Base-by-base conservation (phyloP, 2,797 vertebrate species). In the Myotis planiceps region DNA sequence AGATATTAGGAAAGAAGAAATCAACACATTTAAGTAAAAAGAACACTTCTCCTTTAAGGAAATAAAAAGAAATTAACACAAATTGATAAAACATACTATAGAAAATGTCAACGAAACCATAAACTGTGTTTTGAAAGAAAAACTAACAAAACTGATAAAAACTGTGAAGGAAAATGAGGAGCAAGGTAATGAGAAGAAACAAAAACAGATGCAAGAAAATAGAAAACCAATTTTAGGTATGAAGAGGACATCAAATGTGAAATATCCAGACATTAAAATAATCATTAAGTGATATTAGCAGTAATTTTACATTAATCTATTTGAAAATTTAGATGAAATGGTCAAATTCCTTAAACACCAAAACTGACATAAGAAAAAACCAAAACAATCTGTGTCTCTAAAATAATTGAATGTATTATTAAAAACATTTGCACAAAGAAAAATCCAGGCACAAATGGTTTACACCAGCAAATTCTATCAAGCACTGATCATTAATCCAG, bases 261-360 rank as follows among this genome's bases (percentile, higher is more conserved):
- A 75, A 39, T 29, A 42, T 79, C 9, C 14, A 83, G 37, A 58
- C 45, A 68, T 25, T 80, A 78, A 82, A n/a, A 82, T 18, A 78
- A 81, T 14, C 29, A 37, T 25, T 86, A 81, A 75, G 55, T 89
- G 18, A 68, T 27, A 78, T 1, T 8, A 90, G 37, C 65, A 94
- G 86, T 5, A 65, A 74, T 39, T 88, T 90, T 83, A 71, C 19
- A 47, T 92, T 87, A 53, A 69, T 16, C 16, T 53, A 85, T 45
- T 19, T 87, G 53, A 88, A 80, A 93, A 79, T 69, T 27, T 75
- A 80, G 78, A 92, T 79, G 15, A 84, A 86, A 75, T 32, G 12
- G 68, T 34, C 53, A 60, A 49, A 80, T 82, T 81, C 23, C 27
- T 88, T 81, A 37, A 82, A 68, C 15, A 74, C 34, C 39, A 87